These are phyloP conservation scores for Calosoma granatense DNA, from an alignment of 1,140 invertebrate genomes.

Conservation along the genomic window DNA sequence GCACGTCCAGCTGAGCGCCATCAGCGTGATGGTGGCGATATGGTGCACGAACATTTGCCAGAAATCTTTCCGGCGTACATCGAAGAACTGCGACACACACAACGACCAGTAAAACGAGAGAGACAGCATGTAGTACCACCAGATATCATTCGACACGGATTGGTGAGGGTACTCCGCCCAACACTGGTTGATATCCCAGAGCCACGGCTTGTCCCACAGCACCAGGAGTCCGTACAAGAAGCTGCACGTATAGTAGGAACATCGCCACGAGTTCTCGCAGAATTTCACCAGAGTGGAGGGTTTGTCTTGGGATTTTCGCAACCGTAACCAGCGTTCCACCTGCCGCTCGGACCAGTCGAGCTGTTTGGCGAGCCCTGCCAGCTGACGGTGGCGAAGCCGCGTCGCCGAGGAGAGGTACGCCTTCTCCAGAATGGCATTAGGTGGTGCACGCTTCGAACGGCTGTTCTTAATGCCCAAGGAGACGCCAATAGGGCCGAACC, in stretches of 20 bases:
- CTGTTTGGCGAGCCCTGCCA: slow-evolving; percentile 71
- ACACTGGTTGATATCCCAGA: slow-evolving; percentile 87
- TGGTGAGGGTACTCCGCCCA: slow-evolving; percentile 59
- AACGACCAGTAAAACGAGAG: slow-evolving; percentile 94
- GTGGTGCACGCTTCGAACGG: slow-evolving; percentile 58
- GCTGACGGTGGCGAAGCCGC: slow-evolving; percentile 65
- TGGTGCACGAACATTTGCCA: slow-evolving; percentile 99
- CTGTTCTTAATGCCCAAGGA: slow-evolving; percentile 67
- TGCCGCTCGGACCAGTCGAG: slow-evolving; percentile 71
- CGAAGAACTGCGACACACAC: slow-evolving; percentile 85
- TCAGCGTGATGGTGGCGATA: slow-evolving; percentile 78
- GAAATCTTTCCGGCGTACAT: slow-evolving; percentile 90
- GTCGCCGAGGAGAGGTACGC: slow-evolving; percentile 53
- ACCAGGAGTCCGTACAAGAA: slow-evolving; percentile 71
- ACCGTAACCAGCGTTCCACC: slow-evolving; percentile 82
- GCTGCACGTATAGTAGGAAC: slow-evolving; percentile 73
- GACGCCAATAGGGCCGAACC: slow-evolving; percentile 64
- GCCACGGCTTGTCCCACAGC: slow-evolving; percentile 88
- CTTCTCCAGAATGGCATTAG: slow-evolving; percentile 60
- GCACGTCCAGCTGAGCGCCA: slow-evolving; percentile 88
- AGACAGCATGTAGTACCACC: slow-evolving; percentile 97
- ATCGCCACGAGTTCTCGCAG: slow-evolving; percentile 84
- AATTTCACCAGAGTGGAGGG: slow-evolving; percentile 87
- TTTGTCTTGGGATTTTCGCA: slow-evolving; percentile 69
- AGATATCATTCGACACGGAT: slow-evolving; percentile 58